phyloP scores from a whole-genome alignment of 2,797 vertebrate species.

The Pogoniulus pusillus region DNA sequence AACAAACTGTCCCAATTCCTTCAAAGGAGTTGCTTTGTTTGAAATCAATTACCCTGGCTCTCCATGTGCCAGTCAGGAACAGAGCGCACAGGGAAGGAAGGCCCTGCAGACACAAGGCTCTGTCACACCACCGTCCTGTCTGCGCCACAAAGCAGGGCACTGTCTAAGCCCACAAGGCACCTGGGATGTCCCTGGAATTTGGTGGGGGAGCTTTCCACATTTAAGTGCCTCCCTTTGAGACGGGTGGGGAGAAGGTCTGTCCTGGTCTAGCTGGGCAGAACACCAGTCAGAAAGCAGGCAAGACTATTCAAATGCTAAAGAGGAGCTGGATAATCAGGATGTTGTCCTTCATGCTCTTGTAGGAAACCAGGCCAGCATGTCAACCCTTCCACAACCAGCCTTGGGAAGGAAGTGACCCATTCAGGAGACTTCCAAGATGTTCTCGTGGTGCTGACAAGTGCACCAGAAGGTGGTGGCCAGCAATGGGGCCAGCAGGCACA shows the following conservation, averaged over 20 bases:
- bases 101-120: neutral
- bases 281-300: neutral
- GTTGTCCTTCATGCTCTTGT: neutral
- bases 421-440: neutral
- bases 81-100: neutral
- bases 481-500: rapidly evolving
- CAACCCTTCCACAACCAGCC: neutral
- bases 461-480: neutral
- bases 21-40: neutral
- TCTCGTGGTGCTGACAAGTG: neutral
- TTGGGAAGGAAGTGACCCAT: neutral
- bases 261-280: neutral
- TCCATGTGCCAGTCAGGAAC: neutral
- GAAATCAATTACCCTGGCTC: neutral
- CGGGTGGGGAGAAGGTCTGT: neutral
- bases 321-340: neutral
- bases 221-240: neutral
- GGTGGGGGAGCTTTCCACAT: neutral
- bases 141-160: neutral
- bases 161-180: neutral
- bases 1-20: neutral
- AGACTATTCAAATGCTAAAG: neutral
- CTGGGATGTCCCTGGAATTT: rapidly evolving
- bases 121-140: neutral
- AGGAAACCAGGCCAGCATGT: neutral